These are phyloP conservation scores for Tolmerus cingulatus DNA, from an alignment of 2,888 invertebrate genomes.

Conservation along the genomic window DNA sequence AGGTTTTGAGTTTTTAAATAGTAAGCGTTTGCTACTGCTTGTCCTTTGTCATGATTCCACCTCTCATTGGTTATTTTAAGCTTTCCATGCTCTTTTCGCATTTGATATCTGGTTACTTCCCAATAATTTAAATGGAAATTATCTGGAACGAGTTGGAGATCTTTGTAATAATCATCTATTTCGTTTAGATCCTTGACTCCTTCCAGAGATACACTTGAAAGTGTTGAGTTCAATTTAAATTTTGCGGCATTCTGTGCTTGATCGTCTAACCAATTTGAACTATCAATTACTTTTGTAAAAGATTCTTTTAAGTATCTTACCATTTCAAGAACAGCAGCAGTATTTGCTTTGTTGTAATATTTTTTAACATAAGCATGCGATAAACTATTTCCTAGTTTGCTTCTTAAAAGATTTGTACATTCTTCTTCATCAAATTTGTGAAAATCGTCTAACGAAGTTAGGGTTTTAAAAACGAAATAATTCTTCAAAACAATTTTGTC, in stretches of 20 bases:
- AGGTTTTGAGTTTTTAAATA: constrained; percentile 9
- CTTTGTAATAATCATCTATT: not conserved
- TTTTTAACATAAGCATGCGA: not conserved
- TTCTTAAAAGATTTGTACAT: not conserved
- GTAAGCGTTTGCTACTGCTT: constrained; percentile 17
- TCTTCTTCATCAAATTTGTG: not conserved
- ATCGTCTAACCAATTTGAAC: not conserved
- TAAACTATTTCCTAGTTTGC: not conserved
- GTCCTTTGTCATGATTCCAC: not conserved
- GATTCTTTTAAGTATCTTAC: not conserved
- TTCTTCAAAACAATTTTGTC: not conserved
- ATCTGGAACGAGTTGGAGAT: not conserved
- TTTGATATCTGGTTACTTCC: not conserved
- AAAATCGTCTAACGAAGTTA: not conserved
- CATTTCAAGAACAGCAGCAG: not conserved
- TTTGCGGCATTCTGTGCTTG: not conserved
- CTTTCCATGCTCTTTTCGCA: not conserved
- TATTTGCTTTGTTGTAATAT: not conserved
- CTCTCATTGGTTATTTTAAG: not conserved
- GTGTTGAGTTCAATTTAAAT: not conserved
- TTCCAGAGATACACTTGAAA: not conserved
- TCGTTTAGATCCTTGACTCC: not conserved
- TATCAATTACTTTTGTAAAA: not conserved
- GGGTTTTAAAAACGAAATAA: not conserved
- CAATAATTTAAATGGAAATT: constrained; percentile 10